Conservation (phyloP, 2,888 invertebrate genomes). For the Cantharis rustica region DNA sequence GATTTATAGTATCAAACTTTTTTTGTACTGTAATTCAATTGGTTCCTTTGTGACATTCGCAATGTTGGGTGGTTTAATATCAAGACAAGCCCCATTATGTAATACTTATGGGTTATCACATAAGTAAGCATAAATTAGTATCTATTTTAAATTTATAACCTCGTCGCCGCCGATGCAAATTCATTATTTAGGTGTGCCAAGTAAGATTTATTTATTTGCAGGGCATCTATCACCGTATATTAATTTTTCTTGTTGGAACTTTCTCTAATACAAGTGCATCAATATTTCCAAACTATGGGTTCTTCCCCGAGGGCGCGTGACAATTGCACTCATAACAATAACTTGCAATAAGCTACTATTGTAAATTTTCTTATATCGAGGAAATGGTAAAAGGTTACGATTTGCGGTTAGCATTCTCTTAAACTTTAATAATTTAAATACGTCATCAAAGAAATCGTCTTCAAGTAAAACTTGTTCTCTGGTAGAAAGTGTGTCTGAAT, state of each 20-base stretch:
- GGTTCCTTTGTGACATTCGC: too few relatives aligned
- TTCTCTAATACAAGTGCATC: not conserved
- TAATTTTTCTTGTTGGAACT: not conserved
- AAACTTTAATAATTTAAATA: not conserved
- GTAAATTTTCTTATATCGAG: not conserved
- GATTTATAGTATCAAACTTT: too few relatives aligned
- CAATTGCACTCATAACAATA: not conserved
- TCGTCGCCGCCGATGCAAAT: not conserved
- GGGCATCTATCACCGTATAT: not conserved
- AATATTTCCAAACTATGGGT: not conserved
- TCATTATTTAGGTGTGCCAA: not conserved
- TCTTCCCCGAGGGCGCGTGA: not conserved
- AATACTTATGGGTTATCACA: not conserved
- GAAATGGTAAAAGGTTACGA: not conserved
- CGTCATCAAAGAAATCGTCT: slow-evolving; percentile 3
- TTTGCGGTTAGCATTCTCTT: not conserved
- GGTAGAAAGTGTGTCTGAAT: slow-evolving; percentile 6
- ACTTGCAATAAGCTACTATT: not conserved
- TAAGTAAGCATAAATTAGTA: not conserved
- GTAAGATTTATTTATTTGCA: not conserved
- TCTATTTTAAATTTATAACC: not conserved
- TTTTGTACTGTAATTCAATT: too few relatives aligned
- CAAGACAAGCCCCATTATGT: not conserved
- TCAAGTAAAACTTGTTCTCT: slow-evolving; percentile 1
- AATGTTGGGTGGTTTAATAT: too few relatives aligned